Percentiles rank a stretch among this genome's conserved stretches.
These are phyloP conservation scores for Okamejei kenojei DNA, from an alignment of 2,797 vertebrate genomes.

Conservation along the genomic window DNA sequence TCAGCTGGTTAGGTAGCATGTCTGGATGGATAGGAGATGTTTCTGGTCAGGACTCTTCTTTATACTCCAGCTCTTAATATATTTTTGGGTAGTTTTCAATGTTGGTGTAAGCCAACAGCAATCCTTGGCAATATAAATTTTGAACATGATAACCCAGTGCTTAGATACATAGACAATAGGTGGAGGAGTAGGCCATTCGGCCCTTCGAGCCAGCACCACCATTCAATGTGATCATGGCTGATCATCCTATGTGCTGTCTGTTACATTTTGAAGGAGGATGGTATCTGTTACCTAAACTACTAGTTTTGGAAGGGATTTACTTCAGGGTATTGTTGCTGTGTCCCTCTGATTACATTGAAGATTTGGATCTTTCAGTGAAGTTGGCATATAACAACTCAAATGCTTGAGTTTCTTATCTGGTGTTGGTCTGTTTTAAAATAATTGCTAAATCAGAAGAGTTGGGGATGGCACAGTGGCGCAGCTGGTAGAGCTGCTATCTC, in stretches of 20 bases:
- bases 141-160: neutral
- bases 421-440: neutral
- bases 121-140: neutral
- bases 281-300: neutral
- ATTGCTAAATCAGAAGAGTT: neutral
- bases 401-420: neutral
- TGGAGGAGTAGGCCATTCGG: too few species aligned
- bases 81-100: neutral
- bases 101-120: neutral
- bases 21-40: too few species aligned
- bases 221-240: neutral
- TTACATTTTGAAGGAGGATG: neutral
- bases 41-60: too few species aligned
- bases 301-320: neutral
- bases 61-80: too few species aligned
- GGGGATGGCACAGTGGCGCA: too few species aligned
- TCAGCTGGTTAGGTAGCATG: too few species aligned
- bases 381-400: neutral
- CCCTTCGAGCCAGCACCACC: too few species aligned
- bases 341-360: too few species aligned
- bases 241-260: neutral
- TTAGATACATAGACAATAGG: too few species aligned
- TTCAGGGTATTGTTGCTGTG: neutral
- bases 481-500: too few species aligned
- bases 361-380: neutral